Base-by-base conservation (phyloP, 2,888 invertebrate species). In the Cremastinae sp. region DNA sequence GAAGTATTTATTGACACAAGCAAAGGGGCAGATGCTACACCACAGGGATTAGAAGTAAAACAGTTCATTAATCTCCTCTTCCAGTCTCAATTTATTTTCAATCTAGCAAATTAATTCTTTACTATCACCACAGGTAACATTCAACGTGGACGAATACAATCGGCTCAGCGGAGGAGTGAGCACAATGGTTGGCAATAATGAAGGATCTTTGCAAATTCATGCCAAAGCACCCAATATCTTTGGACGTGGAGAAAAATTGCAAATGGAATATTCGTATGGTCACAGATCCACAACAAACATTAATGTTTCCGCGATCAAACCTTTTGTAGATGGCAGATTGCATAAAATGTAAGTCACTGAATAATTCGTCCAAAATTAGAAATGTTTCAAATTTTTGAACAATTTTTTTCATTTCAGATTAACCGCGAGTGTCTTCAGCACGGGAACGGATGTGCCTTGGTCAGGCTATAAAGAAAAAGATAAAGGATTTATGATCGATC, bases 151-250 rank as follows among this genome's bases (percentile, higher is more conserved):
- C 66, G 98, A 99, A 90, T 88, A 95, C 80, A 94, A 94, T 12
- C 91, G 96, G n/a, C 88, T 97, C 18, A 93, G 94, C 65, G 98
- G 97, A 14, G 95, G 96, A 0, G 92, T 97, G 41, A 96, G 95
- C 85, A 97, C 97, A 0, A 93, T 95, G 80, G 94, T 98, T 75
- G 97, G 97, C 20, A 96, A 97, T 87, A 97, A 98, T 88, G 97
- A 98, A 87, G 98, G 97, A 0, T 95, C 96, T 18, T 88, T 98
- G 35, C 93, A 95, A 18, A 90, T 95, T 9, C 94, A 95, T 61
- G 90, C 95, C 64, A 93, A 94, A 82, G 91, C 95, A 79, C 96
- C 97, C 0, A 98, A 98, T 91, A 90, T 97, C 64, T 91, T 94
- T 81, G 98, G 98, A 0, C 92, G 98, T 68, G 98, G 97, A 0